Percentiles rank a stretch among this genome's conserved stretches.
phyloP scores from a whole-genome alignment of 2,797 vertebrate genomes.

The Erpetoichthys calabaricus region DNA sequence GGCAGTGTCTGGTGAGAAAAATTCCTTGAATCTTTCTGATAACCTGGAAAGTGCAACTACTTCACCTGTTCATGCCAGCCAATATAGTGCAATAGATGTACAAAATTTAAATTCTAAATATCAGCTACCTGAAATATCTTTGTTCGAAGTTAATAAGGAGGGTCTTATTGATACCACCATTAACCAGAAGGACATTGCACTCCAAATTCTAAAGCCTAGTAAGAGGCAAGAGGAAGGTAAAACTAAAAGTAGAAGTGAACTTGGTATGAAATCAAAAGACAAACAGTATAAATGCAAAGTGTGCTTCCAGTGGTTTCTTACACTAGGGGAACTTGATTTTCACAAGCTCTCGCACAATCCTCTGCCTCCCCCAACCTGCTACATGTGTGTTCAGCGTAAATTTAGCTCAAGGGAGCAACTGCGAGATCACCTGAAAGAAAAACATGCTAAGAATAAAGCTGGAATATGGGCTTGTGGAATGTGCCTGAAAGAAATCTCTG shows the following conservation, averaged over 20 bases:
- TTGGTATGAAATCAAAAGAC: slow-evolving; percentile 60
- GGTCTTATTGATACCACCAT: slow-evolving; percentile 28
- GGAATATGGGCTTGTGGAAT: slow-evolving; percentile 96
- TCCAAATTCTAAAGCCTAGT: slow-evolving; percentile 34
- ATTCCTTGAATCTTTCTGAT: slow-evolving; percentile 26
- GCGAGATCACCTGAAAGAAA: slow-evolving; percentile 82
- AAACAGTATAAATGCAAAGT: slow-evolving; percentile 92
- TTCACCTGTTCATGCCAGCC: slow-evolving; percentile 27
- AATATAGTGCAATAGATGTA: slow-evolving; percentile 56
- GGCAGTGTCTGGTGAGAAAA: slow-evolving; percentile 15
- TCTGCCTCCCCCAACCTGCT: slow-evolving; percentile 88
- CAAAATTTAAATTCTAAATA: slow-evolving; percentile 60
- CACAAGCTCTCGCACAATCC: slow-evolving; percentile 91
- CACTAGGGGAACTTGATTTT: slow-evolving; percentile 81
- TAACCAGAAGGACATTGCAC: slow-evolving; percentile 22
- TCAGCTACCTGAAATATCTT: slow-evolving; percentile 61
- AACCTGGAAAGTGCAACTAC: slow-evolving; percentile 21
- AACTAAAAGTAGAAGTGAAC: slow-evolving; percentile 47
- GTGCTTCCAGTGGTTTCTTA: slow-evolving; percentile 89
- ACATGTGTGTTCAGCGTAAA: slow-evolving; percentile 94
- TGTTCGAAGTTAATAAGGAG: slow-evolving; percentile 52
- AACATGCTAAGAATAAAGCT: slow-evolving; percentile 77
- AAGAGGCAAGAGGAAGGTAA: slow-evolving; percentile 43
- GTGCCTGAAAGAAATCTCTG: slow-evolving; percentile 89
- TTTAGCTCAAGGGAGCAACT: slow-evolving; percentile 90